Evolutionary conservation across 1,140 invertebrate genomes (phyloP).

Genomic region (Rhynchophorus ferrugineus): DNA sequence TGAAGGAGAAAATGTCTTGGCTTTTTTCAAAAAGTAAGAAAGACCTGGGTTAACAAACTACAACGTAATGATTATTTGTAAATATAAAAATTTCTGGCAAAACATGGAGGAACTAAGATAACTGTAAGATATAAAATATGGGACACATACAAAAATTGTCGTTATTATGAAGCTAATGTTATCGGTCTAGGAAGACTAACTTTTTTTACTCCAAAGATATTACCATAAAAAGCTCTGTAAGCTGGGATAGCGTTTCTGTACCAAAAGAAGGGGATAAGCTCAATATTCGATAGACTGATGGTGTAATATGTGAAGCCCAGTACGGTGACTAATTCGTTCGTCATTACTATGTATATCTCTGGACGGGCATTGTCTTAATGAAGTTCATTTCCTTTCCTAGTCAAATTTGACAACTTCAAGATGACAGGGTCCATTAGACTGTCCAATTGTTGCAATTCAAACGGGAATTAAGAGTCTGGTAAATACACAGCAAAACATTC

Average conservation of each 20-base stretch:
- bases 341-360: too few relatives aligned
- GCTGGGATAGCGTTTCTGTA: slow-evolving; percentile 10
- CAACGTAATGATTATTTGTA: too few relatives aligned
- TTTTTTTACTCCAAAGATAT: slow-evolving; percentile 55
- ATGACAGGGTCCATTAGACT: too few relatives aligned
- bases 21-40: slow-evolving; percentile 8
- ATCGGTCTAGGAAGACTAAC: slow-evolving; percentile 46
- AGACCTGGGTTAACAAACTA: too few relatives aligned
- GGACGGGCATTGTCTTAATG: too few relatives aligned
- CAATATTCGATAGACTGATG: slow-evolving; percentile 54
- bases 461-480: too few relatives aligned
- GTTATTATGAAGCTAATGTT: slow-evolving; percentile 55
- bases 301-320: slow-evolving; percentile 48
- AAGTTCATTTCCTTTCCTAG: too few relatives aligned
- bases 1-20: slow-evolving; percentile 8
- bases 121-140: slow-evolving; percentile 43
- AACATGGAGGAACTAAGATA: slow-evolving; percentile 4
- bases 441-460: too few relatives aligned
- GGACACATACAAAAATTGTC: slow-evolving; percentile 56
- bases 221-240: slow-evolving; percentile 46
- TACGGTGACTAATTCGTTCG: too few relatives aligned
- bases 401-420: too few relatives aligned
- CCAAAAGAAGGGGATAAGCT: slow-evolving; percentile 38
- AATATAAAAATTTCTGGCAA: neutral
- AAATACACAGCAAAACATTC: too few relatives aligned